Percentiles rank a stretch among this genome's conserved stretches.
These are phyloP conservation scores for Virgularia gustaviana DNA, from an alignment of 92 coral and sea anemone genomes.

Conservation along the genomic window DNA sequence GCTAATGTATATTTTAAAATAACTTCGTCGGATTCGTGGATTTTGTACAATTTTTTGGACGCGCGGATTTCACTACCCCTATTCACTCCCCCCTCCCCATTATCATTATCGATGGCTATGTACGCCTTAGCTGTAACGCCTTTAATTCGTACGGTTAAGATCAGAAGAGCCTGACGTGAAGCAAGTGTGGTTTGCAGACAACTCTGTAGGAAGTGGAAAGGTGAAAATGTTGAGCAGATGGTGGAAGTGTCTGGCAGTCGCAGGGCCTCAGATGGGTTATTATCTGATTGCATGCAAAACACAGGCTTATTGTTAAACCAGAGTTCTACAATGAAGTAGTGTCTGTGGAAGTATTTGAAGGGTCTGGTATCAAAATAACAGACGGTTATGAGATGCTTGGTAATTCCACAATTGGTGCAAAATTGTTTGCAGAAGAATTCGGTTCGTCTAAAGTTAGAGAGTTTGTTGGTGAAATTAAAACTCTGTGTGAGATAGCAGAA, in stretches of 20 bases:
- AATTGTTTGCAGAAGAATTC: background rate
- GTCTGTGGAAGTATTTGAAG: slow-evolving; percentile 6
- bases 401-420: slow-evolving; percentile 6
- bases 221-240: background rate
- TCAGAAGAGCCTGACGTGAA: background rate
- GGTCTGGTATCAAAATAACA: background rate
- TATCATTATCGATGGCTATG: slow-evolving; percentile 27
- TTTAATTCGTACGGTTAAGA: background rate
- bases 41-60: too few species aligned
- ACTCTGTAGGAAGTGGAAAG: background rate
- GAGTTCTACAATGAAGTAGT: slow-evolving; percentile 3
- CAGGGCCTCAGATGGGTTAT: slow-evolving; percentile 9
- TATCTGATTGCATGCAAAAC: background rate
- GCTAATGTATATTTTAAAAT: too few species aligned
- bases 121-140: slow-evolving; percentile 25
- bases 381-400: background rate
- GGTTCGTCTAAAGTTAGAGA: background rate
- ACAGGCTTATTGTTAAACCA: slow-evolving; percentile 5
- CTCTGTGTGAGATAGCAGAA: slow-evolving; percentile 16
- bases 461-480: background rate
- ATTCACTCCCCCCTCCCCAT: too few species aligned
- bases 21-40: too few species aligned
- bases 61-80: too few species aligned
- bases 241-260: background rate
- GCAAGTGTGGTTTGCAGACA: slow-evolving; percentile 18